Evolutionary conservation across 2,113 vertebrate genomes (phyloP).

Genomic region (Aythya baeri): DNA sequence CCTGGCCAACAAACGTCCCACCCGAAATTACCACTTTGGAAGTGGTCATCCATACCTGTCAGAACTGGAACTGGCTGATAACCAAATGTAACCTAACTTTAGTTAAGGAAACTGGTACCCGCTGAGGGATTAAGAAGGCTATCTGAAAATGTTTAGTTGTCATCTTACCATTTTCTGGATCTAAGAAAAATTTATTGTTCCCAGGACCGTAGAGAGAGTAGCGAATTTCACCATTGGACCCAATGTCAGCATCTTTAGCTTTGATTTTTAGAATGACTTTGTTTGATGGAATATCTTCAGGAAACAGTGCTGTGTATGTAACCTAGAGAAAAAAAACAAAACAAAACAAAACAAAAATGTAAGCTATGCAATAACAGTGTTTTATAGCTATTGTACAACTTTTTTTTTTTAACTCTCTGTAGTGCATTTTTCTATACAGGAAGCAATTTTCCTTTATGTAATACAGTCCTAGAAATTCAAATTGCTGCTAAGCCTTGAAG

Average conservation of each 20-base stretch:
- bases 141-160: not conserved
- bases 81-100: not conserved
- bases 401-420: not conserved
- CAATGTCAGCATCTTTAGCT: constrained; percentile 90
- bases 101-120: not conserved
- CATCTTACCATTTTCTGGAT: constrained; percentile 89
- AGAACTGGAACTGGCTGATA: not conserved
- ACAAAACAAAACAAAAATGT: not conserved
- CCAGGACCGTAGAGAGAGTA: constrained; percentile 89
- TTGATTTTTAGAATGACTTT: constrained; percentile 86
- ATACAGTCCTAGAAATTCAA: not conserved
- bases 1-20: not conserved
- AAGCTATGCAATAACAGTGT: not conserved
- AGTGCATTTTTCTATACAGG: not conserved
- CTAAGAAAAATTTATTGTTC: constrained; percentile 89
- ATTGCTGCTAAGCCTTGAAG: not conserved
- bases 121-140: not conserved
- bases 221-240: constrained; percentile 86
- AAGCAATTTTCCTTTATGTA: not conserved
- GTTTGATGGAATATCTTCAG: constrained; percentile 88
- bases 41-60: not conserved
- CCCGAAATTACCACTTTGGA: not conserved
- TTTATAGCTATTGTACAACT: not conserved
- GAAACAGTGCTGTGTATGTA: constrained; percentile 82
- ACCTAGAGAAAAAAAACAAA: constrained; percentile 73